Percentiles rank a stretch among this genome's conserved stretches.
phyloP scores from a whole-genome alignment of 2,797 vertebrate species.

The Luscinia megarhynchos region DNA sequence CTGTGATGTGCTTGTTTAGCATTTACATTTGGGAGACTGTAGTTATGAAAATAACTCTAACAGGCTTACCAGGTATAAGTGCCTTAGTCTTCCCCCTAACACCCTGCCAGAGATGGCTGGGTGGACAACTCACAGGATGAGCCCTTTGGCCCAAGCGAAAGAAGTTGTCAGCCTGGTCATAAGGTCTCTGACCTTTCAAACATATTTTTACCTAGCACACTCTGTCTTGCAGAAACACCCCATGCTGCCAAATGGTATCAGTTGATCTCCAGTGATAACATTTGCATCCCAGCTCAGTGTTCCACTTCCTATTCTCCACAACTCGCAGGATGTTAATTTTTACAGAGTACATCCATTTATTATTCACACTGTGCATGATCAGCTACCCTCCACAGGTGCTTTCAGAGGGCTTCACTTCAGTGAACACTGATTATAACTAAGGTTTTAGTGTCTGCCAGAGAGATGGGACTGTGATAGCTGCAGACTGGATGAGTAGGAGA shows the following conservation, averaged over 20 bases:
- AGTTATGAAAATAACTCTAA: conserved; percentile 41
- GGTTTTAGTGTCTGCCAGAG: background rate
- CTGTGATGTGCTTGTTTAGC: conserved; percentile 25
- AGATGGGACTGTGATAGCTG: background rate
- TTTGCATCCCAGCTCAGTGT: background rate
- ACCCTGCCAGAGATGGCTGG: background rate
- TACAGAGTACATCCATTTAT: background rate
- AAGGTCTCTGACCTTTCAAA: background rate
- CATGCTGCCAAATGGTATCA: background rate
- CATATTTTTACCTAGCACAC: background rate
- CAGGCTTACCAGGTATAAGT: background rate
- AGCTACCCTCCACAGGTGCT: background rate
- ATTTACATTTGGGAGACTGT: background rate
- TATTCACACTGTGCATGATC: background rate
- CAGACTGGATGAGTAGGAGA: background rate
- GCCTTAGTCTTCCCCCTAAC: background rate
- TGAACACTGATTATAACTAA: background rate
- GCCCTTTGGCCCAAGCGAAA: background rate
- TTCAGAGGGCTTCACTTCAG: background rate
- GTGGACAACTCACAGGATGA: background rate
- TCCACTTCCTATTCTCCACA: background rate
- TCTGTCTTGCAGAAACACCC: background rate
- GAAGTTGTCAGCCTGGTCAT: background rate
- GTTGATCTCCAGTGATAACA: background rate
- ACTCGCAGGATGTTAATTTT: background rate